Percentiles rank a stretch among this genome's conserved stretches.
Evolutionary conservation across 2,888 invertebrate genomes (phyloP).

Genomic region (Scaptomyza polygonia): DNA sequence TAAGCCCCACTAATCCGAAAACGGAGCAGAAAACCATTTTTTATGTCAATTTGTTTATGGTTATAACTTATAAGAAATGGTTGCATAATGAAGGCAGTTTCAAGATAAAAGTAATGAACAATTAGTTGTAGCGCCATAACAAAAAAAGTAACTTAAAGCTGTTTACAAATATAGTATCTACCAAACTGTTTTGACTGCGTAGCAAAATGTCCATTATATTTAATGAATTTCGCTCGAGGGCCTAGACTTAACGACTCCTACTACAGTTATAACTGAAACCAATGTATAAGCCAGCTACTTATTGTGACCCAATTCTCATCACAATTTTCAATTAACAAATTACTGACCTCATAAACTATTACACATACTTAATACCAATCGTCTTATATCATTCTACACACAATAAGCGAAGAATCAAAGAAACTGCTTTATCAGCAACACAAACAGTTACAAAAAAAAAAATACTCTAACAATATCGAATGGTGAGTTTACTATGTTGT

Average conservation of each 20-base stretch:
- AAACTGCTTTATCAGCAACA: constrained; percentile 54
- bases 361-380: constrained; percentile 34
- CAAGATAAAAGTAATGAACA: not conserved
- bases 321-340: constrained; percentile 70
- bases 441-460: constrained; percentile 33
- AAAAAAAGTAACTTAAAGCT: not conserved
- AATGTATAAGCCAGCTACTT: constrained; percentile 10
- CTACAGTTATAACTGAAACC: constrained; percentile 18
- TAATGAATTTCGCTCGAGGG: constrained; percentile 3
- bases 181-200: too few species aligned
- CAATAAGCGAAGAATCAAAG: constrained; percentile 13
- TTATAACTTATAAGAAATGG: constrained; percentile 21
- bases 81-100: constrained; percentile 16
- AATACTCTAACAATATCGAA: constrained; percentile 37
- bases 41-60: constrained; percentile 14
- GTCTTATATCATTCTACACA: constrained; percentile 31
- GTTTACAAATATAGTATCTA: too few species aligned
- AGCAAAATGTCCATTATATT: not conserved
- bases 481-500: constrained; percentile 28
- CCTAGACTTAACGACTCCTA: constrained; percentile 35
- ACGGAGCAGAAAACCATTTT: constrained; percentile 18
- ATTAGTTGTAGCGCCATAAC: constrained; percentile 12
- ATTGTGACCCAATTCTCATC: constrained; percentile 56
- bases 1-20: constrained; percentile 31
- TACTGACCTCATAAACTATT: constrained; percentile 67